phyloP scores from a whole-genome alignment of 1,140 invertebrate species.

The Dolichoris vasculosae region DNA sequence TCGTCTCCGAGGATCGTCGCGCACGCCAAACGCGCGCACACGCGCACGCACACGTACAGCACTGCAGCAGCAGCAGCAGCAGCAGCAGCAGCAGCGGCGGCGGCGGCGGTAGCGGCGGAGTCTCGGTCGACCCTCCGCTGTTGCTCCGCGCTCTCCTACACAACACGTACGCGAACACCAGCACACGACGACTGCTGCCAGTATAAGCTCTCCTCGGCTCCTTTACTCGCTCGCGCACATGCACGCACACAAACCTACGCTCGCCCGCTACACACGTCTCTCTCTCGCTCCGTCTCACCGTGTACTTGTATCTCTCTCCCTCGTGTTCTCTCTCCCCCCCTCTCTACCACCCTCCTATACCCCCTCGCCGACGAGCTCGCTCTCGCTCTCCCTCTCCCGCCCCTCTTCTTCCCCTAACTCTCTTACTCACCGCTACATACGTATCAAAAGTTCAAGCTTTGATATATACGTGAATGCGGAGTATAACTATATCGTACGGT shows the following conservation, averaged over 20 bases:
- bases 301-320: too few species aligned
- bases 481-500: background rate
- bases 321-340: slow-evolving; percentile 18
- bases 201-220: slow-evolving; percentile 25
- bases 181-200: slow-evolving; percentile 19
- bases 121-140: background rate
- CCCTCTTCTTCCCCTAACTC: background rate
- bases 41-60: background rate
- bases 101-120: background rate
- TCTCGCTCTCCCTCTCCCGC: slow-evolving; percentile 18
- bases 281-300: too few species aligned
- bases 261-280: background rate
- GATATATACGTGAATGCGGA: background rate
- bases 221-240: slow-evolving; percentile 47
- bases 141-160: slow-evolving; percentile 9
- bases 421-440: background rate
- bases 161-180: slow-evolving; percentile 28
- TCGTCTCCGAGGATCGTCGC: slow-evolving; percentile 4
- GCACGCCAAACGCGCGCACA: background rate
- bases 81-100: background rate
- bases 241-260: slow-evolving; percentile 9
- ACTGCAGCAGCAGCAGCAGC: background rate
- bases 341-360: slow-evolving; percentile 23
- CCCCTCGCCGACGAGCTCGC: too few species aligned
- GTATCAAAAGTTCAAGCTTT: slow-evolving; percentile 29